Evolutionary conservation across 2,888 invertebrate genomes (phyloP), one percentile per base, ranked within the genome.

Genomic region (Hermaeophaga mercurialis): DNA sequence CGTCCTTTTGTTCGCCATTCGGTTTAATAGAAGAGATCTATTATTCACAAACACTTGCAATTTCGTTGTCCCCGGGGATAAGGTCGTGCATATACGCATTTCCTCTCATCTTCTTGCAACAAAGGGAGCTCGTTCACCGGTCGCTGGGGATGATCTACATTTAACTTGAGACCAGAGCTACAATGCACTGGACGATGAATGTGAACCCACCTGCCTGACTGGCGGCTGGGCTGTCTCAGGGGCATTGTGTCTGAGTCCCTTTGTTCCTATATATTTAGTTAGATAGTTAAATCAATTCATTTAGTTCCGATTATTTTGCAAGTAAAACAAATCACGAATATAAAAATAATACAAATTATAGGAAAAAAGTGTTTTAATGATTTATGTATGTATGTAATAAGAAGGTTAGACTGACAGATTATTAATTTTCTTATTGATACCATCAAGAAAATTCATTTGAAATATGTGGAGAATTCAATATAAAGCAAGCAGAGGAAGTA

Each of bases 1-100:
- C 15, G 17, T 4, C 12, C 36, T 36, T 36, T 36, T 36, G 36
- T 36, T 36, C 36, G 36, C 46, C 47, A 50, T 57, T 58, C 55
- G 54, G 54, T 61, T 62, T 66, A 66, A 66, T 66, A 66, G 64
- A 62, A 60, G 58, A 48, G 59, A 64, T 66, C 60, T 66, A 66
- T 66, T 64, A 66, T 66, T 66, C 66, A 66, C 65, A 66, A 66
- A 65, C 62, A 62, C 61, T 64, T 63, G 58, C 62, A 65, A 63
- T 64, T 62, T 64, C 59, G 59, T 44, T 41, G 33, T 58, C 58
- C 57, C 54, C n/a, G 1, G 22, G 31, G 47, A 46, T 34, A 33
- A 46, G 48, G 33, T 50, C 54, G 52, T 46, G 54, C 58, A 59
- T 46, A 55, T 39, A 52, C 50, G 58, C 52, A 52, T 47, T 52